Percentiles rank a stretch among this genome's conserved stretches.
phyloP scores from a whole-genome alignment of 2,888 invertebrate species.

The Parapristionchus giblindavisi region DNA sequence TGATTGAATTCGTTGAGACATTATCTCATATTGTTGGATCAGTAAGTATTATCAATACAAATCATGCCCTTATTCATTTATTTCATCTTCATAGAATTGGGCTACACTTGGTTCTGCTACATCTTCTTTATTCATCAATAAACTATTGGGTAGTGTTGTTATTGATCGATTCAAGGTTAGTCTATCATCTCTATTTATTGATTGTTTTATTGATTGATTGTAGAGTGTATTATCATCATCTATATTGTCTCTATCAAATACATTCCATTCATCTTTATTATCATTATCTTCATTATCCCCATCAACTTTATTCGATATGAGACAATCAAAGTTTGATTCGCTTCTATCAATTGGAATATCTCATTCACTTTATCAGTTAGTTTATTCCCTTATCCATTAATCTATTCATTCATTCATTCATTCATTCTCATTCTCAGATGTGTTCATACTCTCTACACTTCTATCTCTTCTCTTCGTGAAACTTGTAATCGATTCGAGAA shows the following conservation, averaged over 20 bases:
- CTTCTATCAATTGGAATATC: slow-evolving; percentile 61
- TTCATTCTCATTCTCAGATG: too few species aligned
- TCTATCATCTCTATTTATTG: background rate
- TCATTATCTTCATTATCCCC: slow-evolving; percentile 39
- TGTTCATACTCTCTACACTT: slow-evolving; percentile 14
- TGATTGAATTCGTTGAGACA: slow-evolving; percentile 63
- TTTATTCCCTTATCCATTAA: background rate
- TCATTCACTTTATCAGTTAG: slow-evolving; percentile 52
- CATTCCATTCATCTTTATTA: slow-evolving; percentile 19
- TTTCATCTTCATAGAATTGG: slow-evolving; percentile 13
- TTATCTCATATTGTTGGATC: slow-evolving; percentile 43
- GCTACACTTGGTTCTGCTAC: slow-evolving; percentile 17
- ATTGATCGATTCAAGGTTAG: slow-evolving; percentile 23
- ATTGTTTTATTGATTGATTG: background rate
- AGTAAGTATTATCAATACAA: background rate
- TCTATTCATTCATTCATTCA: background rate
- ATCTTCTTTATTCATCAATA: slow-evolving; percentile 5
- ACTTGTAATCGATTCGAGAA: slow-evolving; percentile 25
- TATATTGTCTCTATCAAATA: slow-evolving; percentile 12
- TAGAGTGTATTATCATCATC: slow-evolving; percentile 37
- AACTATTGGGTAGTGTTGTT: slow-evolving; percentile 14
- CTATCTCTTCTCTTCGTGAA: slow-evolving; percentile 17
- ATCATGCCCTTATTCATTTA: background rate
- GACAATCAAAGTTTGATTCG: slow-evolving; percentile 55
- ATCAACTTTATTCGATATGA: slow-evolving; percentile 56